Percentiles rank a stretch among this genome's conserved stretches.
These are phyloP conservation scores for Drosophila sturtevanti DNA, from an alignment of 1,140 invertebrate genomes.

Conservation along the genomic window DNA sequence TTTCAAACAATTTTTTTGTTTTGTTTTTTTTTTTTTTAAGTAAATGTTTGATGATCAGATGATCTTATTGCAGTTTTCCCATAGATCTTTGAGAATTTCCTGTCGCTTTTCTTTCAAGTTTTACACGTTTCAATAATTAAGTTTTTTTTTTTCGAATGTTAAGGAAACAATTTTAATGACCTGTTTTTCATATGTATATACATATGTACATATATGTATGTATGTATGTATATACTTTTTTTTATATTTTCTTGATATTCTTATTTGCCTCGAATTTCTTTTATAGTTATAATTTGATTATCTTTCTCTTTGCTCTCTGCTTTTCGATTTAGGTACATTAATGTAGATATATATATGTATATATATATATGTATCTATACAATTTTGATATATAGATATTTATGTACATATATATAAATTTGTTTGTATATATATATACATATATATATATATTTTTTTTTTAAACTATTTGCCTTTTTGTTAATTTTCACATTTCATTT, in stretches of 20 bases:
- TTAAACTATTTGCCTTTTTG: conserved; percentile 9
- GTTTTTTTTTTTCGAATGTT: too few relatives aligned
- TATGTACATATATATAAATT: not conserved
- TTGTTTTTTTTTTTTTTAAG: too few relatives aligned
- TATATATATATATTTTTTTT: conserved; percentile 16
- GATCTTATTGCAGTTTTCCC: too few relatives aligned
- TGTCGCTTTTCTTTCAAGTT: too few relatives aligned
- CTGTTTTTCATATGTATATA: too few relatives aligned
- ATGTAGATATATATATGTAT: conserved; percentile 31
- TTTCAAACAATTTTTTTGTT: too few relatives aligned
- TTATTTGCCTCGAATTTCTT: not conserved
- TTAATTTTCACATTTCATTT: conserved; percentile 22
- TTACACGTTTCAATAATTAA: too few relatives aligned
- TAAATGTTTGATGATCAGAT: too few relatives aligned
- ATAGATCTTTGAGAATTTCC: too few relatives aligned
- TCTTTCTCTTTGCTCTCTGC: conserved; percentile 4
- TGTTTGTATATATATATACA: not conserved
- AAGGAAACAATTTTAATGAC: too few relatives aligned
- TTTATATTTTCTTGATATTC: not conserved
- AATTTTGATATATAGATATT: not conserved
- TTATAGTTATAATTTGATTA: conserved; percentile 6
- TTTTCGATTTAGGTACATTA: conserved; percentile 14
- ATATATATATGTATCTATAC: conserved; percentile 29
- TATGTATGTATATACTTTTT: not conserved
- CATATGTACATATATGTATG: too few relatives aligned